Evolutionary conservation across 1,140 invertebrate genomes (phyloP), one percentile per base, ranked within the genome.

Genomic region (Drosophila truncata): DNA sequence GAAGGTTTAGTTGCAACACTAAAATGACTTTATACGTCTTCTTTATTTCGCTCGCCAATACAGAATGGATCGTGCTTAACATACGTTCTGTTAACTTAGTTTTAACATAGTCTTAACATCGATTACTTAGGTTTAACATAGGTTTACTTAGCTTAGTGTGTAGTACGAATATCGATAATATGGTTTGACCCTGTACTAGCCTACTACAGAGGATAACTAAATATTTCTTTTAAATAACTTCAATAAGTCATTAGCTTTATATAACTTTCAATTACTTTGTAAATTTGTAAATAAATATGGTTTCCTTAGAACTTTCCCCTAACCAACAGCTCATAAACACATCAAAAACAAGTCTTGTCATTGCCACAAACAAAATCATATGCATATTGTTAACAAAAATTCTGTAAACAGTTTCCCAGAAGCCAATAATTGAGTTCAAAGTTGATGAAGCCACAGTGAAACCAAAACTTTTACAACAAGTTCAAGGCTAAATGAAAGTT

Each of bases 401-500:
- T 54, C 1, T 23, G 33, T 4, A 35, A 54, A 54, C 33, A 50
- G 5, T 18, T 58, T 57, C 3, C 9, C 46, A n/a, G n/a, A 44
- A 62, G 14, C 6, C 29, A 20, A 35, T 46, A 27, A 44, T 61
- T 65, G 16, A 61, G 35, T 31, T 42, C 13, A 20, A 35, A 44
- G 29, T 25, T 61, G 14, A 61, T 41, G 27, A 31, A 64, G 39
- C 8, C 27, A 16, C 0, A 59, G 31, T 23, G 25, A 20, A 58
- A 7, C 4, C 25, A 25, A 25, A 31, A 35, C 31, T 29, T 41
- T n/a, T 18, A 60, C 55, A 31, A 41, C 31, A 29, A 64, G 57
- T 64, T 64, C 62, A 42, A 61, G 62, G 62, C 55, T 33, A 29
- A 59, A 47, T 0, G 35, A 41, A 64, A 64, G 35, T 33, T 42